Evolutionary conservation across 2,113 vertebrate species (phyloP).

Genomic region (Monarcha castaneiventris): DNA sequence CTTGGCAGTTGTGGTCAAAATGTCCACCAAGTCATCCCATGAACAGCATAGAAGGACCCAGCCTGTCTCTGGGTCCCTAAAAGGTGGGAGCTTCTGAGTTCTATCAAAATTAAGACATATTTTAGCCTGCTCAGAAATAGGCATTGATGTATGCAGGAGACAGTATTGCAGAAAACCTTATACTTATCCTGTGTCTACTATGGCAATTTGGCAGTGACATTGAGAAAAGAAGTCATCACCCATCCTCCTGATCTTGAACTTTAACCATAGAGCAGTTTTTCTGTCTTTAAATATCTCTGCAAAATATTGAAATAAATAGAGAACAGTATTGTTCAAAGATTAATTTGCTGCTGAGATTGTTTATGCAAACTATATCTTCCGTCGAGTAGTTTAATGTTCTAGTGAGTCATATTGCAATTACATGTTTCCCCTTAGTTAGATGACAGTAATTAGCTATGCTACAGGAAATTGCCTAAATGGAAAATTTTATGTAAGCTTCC

Average conservation of each 20-base stretch:
- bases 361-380: conserved; percentile 58
- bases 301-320: conserved; percentile 39
- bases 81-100: background rate
- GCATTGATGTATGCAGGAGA: background rate
- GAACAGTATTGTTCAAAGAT: conserved; percentile 38
- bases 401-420: conserved; percentile 55
- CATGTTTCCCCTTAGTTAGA: conserved; percentile 36
- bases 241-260: background rate
- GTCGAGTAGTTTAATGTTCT: conserved; percentile 42
- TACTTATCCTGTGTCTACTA: background rate
- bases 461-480: conserved; percentile 51
- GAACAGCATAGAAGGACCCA: background rate
- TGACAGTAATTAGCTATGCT: conserved; percentile 58
- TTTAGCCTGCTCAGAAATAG: background rate
- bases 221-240: background rate
- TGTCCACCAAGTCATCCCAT: background rate
- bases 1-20: background rate
- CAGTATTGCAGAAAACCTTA: background rate
- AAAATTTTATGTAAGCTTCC: conserved; percentile 57
- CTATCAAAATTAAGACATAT: background rate
- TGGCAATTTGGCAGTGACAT: background rate
- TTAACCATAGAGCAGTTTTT: background rate
- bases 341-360: conserved; percentile 34
- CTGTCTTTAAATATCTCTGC: background rate
- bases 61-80: background rate